These are phyloP conservation scores for Numida meleagris DNA, from an alignment of 2,113 vertebrate species.

Conservation along the genomic window DNA sequence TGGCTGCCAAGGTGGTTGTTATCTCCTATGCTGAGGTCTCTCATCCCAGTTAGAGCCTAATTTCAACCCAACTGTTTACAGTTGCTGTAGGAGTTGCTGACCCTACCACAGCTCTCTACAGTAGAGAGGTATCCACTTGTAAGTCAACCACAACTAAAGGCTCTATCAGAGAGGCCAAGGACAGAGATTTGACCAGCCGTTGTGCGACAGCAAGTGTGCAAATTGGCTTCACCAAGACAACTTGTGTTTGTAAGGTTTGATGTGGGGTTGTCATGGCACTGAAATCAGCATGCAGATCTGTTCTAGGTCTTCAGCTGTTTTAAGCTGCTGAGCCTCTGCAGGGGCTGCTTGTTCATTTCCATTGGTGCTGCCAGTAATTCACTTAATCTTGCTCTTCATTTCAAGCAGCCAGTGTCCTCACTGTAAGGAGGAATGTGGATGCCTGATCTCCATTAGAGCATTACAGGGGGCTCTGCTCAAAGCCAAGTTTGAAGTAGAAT, in stretches of 20 bases:
- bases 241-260: not conserved
- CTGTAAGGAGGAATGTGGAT: not conserved
- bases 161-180: not conserved
- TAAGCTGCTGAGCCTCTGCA: not conserved
- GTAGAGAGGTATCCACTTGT: not conserved
- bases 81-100: rapidly evolving
- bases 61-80: not conserved
- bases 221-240: not conserved
- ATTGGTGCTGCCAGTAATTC: not conserved
- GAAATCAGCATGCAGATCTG: not conserved
- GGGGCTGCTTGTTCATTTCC: not conserved
- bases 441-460: not conserved
- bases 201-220: not conserved
- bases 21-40: not conserved
- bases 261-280: not conserved
- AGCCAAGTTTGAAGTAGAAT: not conserved
- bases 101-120: not conserved
- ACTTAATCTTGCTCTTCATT: not conserved
- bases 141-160: not conserved
- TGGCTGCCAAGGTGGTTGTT: not conserved
- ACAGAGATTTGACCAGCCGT: not conserved
- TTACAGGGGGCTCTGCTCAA: not conserved
- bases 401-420: not conserved
- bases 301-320: not conserved
- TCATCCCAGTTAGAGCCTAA: not conserved